Evolutionary conservation across 1,140 invertebrate species (phyloP).

Genomic region (Polypedilum pembai): DNA sequence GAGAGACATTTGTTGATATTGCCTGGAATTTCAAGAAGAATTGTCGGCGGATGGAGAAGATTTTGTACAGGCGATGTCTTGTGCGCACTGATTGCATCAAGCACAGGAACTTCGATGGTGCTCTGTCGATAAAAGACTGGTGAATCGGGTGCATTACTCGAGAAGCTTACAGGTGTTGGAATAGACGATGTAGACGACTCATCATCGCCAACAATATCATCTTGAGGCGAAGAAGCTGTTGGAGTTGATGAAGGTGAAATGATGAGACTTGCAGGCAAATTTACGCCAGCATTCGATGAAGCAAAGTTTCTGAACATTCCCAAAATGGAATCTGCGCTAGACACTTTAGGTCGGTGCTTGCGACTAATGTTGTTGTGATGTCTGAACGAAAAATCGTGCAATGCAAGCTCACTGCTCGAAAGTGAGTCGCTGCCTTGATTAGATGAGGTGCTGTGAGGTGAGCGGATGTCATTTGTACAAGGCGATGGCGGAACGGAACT

Average conservation of each 20-base stretch:
- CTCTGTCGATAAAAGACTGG: conserved; percentile 44
- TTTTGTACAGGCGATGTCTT: conserved; percentile 46
- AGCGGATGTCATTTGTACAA: conserved; percentile 47
- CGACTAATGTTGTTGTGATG: conserved; percentile 21
- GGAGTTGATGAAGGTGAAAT: conserved; percentile 55
- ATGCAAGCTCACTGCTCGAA: conserved; percentile 55
- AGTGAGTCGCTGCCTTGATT: conserved; percentile 63
- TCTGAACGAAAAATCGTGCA: conserved; percentile 41
- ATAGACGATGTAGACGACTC: conserved; percentile 53
- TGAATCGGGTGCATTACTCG: conserved; percentile 50
- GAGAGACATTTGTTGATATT: conserved; percentile 63
- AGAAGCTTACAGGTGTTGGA: conserved; percentile 49
- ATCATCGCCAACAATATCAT: conserved; percentile 55
- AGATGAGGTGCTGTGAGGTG: conserved; percentile 54
- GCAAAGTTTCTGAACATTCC: conserved; percentile 64
- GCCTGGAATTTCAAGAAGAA: conserved; percentile 62
- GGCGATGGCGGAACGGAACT: conserved; percentile 42
- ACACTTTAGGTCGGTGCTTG: conserved; percentile 47
- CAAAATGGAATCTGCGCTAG: conserved; percentile 65
- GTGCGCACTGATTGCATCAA: conserved; percentile 57
- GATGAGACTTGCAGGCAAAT: conserved; percentile 48
- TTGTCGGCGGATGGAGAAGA: conserved; percentile 56
- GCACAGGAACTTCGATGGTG: conserved; percentile 56
- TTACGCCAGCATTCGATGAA: conserved; percentile 48
- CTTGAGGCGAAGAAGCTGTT: conserved; percentile 58